Percentiles rank a stretch among this genome's conserved stretches.
Conservation (phyloP, 2,797 vertebrate genomes). For the Bufotes viridis region DNA sequence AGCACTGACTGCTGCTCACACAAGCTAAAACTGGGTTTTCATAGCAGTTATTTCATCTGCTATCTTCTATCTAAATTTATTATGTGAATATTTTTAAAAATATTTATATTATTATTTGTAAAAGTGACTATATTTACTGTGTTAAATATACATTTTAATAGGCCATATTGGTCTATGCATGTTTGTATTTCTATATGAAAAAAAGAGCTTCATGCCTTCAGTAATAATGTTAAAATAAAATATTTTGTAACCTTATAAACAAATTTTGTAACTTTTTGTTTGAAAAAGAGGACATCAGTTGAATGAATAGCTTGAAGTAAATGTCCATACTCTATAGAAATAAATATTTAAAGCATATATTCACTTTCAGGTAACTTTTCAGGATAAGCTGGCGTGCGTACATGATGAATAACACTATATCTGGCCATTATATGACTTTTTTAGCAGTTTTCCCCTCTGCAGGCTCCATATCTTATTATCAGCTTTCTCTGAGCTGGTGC, state of each 20-base stretch:
- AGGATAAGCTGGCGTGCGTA: no score
- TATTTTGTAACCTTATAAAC: constrained; percentile 72
- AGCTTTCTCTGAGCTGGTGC: no score
- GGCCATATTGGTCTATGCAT: constrained; percentile 90
- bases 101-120: constrained; percentile 76
- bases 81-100: constrained; percentile 75
- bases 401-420: no score
- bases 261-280: neutral
- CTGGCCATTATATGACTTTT: no score
- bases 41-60: constrained; percentile 72
- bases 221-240: constrained; percentile 84
- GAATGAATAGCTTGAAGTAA: neutral
- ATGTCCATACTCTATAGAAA: neutral
- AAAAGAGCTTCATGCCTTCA: constrained; percentile 79
- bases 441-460: no score
- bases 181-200: constrained; percentile 91
- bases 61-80: constrained; percentile 71
- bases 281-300: neutral
- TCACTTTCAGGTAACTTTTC: no score
- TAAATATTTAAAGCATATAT: no score
- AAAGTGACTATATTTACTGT: constrained; percentile 84
- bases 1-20: constrained; percentile 31
- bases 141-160: constrained; percentile 78
- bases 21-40: constrained; percentile 70
- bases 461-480: no score